A percentile compares a stretch with the other conserved stretches of the same genome.
These are phyloP conservation scores for Limnothrissa miodon DNA, from an alignment of 2,113 vertebrate genomes.

Conservation along the genomic window DNA sequence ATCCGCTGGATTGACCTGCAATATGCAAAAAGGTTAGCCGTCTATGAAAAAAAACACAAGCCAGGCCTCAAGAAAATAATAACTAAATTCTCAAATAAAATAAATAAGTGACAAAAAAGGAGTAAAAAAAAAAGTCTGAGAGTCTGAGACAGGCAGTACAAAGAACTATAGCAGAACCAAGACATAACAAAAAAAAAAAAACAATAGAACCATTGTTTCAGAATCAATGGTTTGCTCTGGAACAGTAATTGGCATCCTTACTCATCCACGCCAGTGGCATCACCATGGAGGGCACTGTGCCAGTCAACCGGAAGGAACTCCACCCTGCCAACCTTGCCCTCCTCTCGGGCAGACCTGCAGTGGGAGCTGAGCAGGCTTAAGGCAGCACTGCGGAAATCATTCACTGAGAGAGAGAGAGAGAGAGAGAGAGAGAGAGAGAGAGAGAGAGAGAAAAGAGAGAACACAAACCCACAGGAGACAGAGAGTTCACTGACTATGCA, in stretches of 20 bases:
- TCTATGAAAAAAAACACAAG: neutral
- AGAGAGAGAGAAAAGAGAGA: neutral
- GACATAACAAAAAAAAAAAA: neutral
- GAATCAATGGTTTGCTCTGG: neutral
- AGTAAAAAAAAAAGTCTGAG: neutral
- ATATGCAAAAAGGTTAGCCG: neutral
- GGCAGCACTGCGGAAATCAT: conserved; percentile 90
- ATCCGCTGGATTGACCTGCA: conserved; percentile 90
- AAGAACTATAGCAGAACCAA: neutral
- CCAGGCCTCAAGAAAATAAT: neutral
- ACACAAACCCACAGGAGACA: neutral
- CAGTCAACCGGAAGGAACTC: conserved; percentile 98
- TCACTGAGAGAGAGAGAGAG: conserved; percentile 70
- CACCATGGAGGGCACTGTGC: conserved; percentile 92
- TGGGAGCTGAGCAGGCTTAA: conserved; percentile 85
- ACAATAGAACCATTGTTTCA: neutral
- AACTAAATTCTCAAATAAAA: neutral
- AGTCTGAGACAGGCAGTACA: neutral
- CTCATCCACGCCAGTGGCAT: conserved; percentile 90
- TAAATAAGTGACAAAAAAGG: too few relatives aligned
- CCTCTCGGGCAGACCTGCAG: conserved; percentile 84
- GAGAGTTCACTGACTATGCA: neutral
- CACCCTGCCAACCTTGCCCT: conserved; percentile 81
- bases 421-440: neutral
- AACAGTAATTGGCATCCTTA: conserved; percentile 66